Base-by-base conservation (phyloP, 2,888 invertebrate genomes). In the Girardia tigrina region DNA sequence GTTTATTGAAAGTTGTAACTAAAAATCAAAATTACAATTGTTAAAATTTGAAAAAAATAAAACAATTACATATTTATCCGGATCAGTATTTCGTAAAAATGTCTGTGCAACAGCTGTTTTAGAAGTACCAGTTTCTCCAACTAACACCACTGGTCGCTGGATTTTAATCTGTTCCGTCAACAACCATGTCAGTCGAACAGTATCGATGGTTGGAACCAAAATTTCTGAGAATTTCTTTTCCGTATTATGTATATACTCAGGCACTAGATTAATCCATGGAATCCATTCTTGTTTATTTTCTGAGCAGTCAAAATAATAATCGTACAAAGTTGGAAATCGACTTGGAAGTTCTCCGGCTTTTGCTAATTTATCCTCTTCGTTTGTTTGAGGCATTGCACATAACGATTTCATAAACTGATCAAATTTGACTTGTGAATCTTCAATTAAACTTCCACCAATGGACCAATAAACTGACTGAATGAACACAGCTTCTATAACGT, bases 41-140 rank as follows among this genome's bases (percentile, higher is more conserved):
- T 70, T 42, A 12, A 42, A 12, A 42, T n/a, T n/a, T n/a, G n/a
- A n/a, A n/a, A n/a, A n/a, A n/a, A n/a, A n/a, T n/a, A n/a, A n/a
- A n/a, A 74, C 4, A 36, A 16, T 87, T 81, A 90, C 90, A 83
- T 88, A 89, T 83, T 86, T 86, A 29, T 89, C 88, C 0, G 87
- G 81, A 79, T 90, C 88, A 28, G 93, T 82, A 77, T 88, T 88
- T 70, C 89, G 87, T 72, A 93, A 85, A 83, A 90, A 92, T 81
- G 91, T 90, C 74, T 89, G 88, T 76, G 91, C 89, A 72, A 92
- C 90, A 0, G 93, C 92, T 0, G 92, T 91, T 86, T 94, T 94
- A 0, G 92, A 92, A 0, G 92, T 92, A 6, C 93, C 93, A 0
- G 92, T 91, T 80, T 93, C 92, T 0, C 94, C 94, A 0, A 93